These are phyloP conservation scores for Boleophthalmus pectinirostris DNA, from an alignment of 2,113 vertebrate species.

Conservation along the genomic window DNA sequence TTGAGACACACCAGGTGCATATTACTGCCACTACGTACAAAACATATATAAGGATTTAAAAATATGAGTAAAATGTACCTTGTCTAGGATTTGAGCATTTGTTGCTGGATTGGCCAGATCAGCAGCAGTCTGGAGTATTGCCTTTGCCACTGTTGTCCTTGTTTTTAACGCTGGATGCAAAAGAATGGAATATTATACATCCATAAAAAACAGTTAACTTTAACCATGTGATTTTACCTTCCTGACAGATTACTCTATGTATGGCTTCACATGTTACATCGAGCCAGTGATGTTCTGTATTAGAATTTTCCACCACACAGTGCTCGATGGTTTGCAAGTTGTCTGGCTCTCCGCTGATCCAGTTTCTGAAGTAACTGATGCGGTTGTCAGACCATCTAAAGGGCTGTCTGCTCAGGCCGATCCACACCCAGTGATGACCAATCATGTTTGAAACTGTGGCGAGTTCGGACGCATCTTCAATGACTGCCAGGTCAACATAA, in stretches of 20 bases:
- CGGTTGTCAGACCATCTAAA: neutral
- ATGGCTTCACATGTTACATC: too few species aligned
- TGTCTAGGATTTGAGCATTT: neutral
- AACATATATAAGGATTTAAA: too few species aligned
- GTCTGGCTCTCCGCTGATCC: neutral
- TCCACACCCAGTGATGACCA: neutral
- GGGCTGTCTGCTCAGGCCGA: neutral
- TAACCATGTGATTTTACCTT: too few species aligned
- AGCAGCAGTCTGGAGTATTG: neutral
- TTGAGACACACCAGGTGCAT: too few species aligned
- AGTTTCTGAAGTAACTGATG: neutral
- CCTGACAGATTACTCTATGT: too few species aligned
- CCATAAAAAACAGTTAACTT: neutral
- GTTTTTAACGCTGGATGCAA: neutral
- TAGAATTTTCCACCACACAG: neutral
- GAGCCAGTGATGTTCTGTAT: neutral
- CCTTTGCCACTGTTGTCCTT: neutral
- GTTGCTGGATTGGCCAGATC: neutral
- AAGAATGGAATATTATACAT: neutral
- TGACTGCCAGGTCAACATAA: neutral
- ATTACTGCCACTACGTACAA: too few species aligned
- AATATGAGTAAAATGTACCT: neutral
- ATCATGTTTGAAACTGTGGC: neutral
- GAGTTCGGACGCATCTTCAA: neutral
- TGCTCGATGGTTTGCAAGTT: neutral